Percentiles rank a stretch among this genome's conserved stretches.
These are phyloP conservation scores for Neosalanx taihuensis DNA, from an alignment of 2,797 vertebrate species.

Conservation along the genomic window DNA sequence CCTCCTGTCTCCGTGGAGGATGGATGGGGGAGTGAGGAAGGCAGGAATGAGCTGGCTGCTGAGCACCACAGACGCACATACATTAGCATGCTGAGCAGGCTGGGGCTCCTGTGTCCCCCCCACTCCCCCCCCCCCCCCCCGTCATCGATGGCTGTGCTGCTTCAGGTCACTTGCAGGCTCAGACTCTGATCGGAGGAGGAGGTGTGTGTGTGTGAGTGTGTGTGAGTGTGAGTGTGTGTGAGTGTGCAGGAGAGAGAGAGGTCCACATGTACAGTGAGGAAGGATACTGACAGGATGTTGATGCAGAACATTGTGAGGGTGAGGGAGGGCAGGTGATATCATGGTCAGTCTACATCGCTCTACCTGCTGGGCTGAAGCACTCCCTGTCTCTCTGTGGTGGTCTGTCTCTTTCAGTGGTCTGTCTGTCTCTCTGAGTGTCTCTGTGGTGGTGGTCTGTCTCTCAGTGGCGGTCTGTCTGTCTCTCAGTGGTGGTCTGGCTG, in stretches of 20 bases:
- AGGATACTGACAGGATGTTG: no score
- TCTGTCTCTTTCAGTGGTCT: no score
- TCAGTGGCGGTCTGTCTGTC: no score
- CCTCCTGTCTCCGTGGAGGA: constrained; percentile 87
- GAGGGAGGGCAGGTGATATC: not conserved
- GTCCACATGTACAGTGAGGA: no score
- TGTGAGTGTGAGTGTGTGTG: constrained; percentile 31
- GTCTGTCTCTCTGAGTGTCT: no score
- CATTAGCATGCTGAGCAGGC: constrained; percentile 97
- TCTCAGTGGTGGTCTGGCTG: no score
- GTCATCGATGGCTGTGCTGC: constrained; percentile 97
- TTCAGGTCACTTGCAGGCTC: constrained; percentile 89
- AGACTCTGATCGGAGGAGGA: constrained; percentile 87
- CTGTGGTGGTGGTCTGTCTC: no score
- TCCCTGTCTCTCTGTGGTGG: no score
- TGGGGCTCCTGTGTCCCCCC: constrained; percentile 86
- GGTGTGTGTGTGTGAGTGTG: constrained; percentile 60
- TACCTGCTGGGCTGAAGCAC: no score
- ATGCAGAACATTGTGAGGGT: not conserved
- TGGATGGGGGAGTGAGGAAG: constrained; percentile 69
- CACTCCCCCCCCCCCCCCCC: no score
- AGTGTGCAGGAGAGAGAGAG: not conserved
- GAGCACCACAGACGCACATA: constrained; percentile 85
- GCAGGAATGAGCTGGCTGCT: constrained; percentile 63
- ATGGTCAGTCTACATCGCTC: no score